phyloP scores from a whole-genome alignment of 2,113 vertebrate species.

The Pomatostomus ruficeps region DNA sequence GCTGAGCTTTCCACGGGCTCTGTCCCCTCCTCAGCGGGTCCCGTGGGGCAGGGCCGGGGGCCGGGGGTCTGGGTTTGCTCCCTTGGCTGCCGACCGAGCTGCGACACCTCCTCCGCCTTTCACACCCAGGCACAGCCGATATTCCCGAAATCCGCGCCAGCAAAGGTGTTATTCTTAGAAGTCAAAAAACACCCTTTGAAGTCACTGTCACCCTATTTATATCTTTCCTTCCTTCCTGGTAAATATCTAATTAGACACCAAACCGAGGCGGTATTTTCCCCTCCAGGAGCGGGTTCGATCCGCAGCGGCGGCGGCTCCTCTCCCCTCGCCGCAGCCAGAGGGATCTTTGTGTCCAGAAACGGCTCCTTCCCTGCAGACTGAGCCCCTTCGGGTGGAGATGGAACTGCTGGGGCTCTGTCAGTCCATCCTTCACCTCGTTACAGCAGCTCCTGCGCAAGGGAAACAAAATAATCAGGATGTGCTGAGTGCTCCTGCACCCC shows the following conservation, averaged over 20 bases:
- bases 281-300: background rate
- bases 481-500: background rate
- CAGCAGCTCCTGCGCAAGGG: conserved; percentile 6
- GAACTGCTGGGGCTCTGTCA: background rate
- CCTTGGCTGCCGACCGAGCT: background rate
- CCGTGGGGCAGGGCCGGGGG: accelerated
- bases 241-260: conserved; percentile 32
- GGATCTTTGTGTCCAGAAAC: background rate
- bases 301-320: background rate
- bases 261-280: background rate
- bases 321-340: background rate
- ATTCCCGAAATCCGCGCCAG: background rate
- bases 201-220: conserved; percentile 42
- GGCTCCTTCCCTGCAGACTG: background rate
- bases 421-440: background rate
- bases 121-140: background rate
- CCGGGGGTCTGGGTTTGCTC: background rate
- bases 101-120: background rate
- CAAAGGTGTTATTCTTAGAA: conserved; percentile 52
- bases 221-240: conserved; percentile 25
- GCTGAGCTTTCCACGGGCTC: background rate
- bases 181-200: conserved; percentile 42
- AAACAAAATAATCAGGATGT: background rate
- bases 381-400: background rate
- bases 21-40: background rate